Evolutionary conservation across 2,113 vertebrate species (phyloP), one percentile per base, ranked within the genome.

Genomic region (Apteryx owenii): DNA sequence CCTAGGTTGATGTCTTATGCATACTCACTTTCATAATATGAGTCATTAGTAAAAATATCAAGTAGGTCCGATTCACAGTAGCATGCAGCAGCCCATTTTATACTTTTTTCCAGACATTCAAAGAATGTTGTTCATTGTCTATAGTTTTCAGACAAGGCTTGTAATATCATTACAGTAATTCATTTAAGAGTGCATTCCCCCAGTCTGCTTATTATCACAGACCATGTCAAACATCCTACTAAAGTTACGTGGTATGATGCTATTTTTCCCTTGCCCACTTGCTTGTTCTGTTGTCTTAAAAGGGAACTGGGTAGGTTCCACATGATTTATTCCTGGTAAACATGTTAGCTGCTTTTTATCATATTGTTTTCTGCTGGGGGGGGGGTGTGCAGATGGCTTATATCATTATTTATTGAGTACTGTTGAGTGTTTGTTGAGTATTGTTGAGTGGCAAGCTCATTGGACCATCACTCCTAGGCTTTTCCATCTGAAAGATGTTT

Each of bases 1-100:
- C 58, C 0, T 0, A 77, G 66, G 58, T 22, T 85, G 71, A 85
- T 95, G 64, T 91, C 96, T 93, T 93, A 91, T 90, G 90, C 82
- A 81, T 95, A 89, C 68, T 80, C 81, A 62, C 91, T 93, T 88
- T 83, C 9, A 12, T 10, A 79, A 77, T 75, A 42, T 92, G 85
- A 95, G 71, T 96, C 91, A 95, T 90, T 95, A 95, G 88, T n/a
- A 80, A 90, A 91, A 94, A 85, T 73, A 88, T 11, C 88, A 94
- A 88, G 82, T 85, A 94, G 95, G 62, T 62, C 70, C 78, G 5
- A 0, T 85, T 91, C 88, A 77, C 62, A 83, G 75, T 70, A 91
- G 44, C 0, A 12, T 53, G 58, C n/a, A 79, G 84, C 71, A 95
- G 82, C 90, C 71, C 75, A 61, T 93, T 90, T 85, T 77, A 10